Base-by-base conservation (phyloP, 2,888 invertebrate species). In the Dicyrtomina minuta region DNA sequence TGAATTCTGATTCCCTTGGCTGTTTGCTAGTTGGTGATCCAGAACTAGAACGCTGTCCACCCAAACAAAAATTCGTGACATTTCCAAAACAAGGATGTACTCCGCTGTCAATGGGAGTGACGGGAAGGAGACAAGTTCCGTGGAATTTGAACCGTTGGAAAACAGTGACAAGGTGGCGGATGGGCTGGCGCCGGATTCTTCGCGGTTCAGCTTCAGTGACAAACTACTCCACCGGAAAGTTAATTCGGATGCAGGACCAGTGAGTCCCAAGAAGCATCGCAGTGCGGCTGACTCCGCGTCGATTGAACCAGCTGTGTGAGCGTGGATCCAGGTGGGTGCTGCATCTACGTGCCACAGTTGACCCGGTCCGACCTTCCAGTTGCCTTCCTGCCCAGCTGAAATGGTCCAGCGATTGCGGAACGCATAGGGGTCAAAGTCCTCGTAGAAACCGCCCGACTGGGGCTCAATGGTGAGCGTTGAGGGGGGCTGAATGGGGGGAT, bases 1-100 rank as follows among this genome's bases (percentile, higher is more conserved):
- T 10, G 46, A 5, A 13, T 17, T n/a, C 5, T 17, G 43, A 2
- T 12, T 20, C 8, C 10, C 4, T 15, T 8, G 4, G 26, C 53
- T 24, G 22, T 15, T 22, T 6, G n/a, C 6, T 22, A 22, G 24
- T 53, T 26, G 24, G 6, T 53, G 46, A 43, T 68, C 71, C 13
- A 59, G 4, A 1, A 68, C 41, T 1, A 71, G 44, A 3, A 24
- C 43, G 6, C 66, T 61, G 17, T 68, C 49, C 1, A 71, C 3
- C 66, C 60, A 68, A 17, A 66, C 39, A 20, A 59, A 65, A 0
- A 61, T 10, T 6, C 53, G 53, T 2, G 12, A 26, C 6, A 6
- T 10, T n/a, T 53, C 53, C 53, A 22, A 53, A 8, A 53, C 8
- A 12, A 1, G 1, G 27, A 22, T 8, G 44, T 17, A 3, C 43